A percentile compares a stretch with the other conserved stretches of the same genome.
Conservation (phyloP, 2,797 vertebrate species). For the Peromyscus aztecus region DNA sequence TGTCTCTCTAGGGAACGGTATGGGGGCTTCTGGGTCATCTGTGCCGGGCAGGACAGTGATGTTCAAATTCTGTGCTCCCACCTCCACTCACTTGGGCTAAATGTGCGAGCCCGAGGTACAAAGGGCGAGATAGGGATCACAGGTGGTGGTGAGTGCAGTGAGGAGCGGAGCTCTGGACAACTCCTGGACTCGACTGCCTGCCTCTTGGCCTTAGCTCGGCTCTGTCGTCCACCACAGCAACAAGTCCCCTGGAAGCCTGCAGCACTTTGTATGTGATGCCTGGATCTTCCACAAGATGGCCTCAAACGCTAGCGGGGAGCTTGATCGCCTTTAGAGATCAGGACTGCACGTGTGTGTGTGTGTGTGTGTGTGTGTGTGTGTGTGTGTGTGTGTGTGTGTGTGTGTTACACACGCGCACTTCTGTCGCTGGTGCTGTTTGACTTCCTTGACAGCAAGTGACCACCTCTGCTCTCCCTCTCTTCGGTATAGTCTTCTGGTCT, state of each 20-base stretch:
- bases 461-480: accelerated
- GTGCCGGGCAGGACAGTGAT: neutral
- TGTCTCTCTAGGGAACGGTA: neutral
- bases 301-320: neutral
- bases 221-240: accelerated
- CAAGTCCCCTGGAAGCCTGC: neutral
- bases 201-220: accelerated
- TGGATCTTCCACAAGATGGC: neutral
- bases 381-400: neutral
- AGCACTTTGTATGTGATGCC: neutral
- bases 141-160: neutral
- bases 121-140: accelerated
- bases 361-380: accelerated
- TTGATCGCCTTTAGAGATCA: no score
- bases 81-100: neutral
- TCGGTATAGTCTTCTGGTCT: neutral
- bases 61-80: accelerated
- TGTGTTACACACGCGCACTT: neutral
- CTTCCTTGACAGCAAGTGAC: neutral
- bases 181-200: neutral
- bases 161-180: no score
- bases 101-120: neutral
- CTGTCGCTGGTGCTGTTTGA: neutral
- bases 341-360: accelerated
- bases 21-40: neutral